Conservation (phyloP, 2,797 vertebrate genomes). For the Vultur gryphus region DNA sequence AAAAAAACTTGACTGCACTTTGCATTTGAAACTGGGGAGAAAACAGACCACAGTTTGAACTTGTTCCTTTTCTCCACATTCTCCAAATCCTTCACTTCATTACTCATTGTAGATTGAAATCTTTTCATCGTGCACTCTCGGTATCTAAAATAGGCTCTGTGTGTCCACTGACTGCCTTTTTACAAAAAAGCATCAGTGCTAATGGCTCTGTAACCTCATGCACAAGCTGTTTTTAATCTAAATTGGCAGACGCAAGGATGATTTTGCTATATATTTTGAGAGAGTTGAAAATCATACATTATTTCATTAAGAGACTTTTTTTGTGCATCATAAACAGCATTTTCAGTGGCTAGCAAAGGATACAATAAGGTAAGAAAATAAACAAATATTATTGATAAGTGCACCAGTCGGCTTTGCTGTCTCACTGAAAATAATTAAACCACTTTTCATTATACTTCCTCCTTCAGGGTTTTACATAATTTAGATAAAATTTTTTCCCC, state of each 20-base stretch:
- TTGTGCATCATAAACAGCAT: background rate
- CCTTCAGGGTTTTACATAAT: background rate
- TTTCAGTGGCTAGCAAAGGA: background rate
- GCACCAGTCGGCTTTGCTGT: slow-evolving; percentile 22
- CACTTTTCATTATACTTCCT: background rate
- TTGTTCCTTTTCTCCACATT: background rate
- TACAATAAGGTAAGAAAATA: background rate
- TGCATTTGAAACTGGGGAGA: background rate
- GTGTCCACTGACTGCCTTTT: background rate
- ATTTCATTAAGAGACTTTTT: background rate
- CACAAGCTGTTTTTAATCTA: background rate
- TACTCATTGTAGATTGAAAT: background rate
- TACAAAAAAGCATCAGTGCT: background rate
- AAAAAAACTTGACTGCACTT: background rate
- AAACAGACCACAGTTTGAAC: background rate
- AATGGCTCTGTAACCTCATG: background rate
- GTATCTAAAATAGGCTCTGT: background rate
- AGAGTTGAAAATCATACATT: background rate
- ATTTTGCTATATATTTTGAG: background rate
- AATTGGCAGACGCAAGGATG: background rate
- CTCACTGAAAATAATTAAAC: slow-evolving; percentile 25
- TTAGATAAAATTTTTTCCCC: background rate
- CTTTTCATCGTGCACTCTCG: background rate
- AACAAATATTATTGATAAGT: background rate
- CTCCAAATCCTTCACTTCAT: background rate